phyloP scores from a whole-genome alignment of 2,113 vertebrate genomes.

The Boleophthalmus pectinirostris region DNA sequence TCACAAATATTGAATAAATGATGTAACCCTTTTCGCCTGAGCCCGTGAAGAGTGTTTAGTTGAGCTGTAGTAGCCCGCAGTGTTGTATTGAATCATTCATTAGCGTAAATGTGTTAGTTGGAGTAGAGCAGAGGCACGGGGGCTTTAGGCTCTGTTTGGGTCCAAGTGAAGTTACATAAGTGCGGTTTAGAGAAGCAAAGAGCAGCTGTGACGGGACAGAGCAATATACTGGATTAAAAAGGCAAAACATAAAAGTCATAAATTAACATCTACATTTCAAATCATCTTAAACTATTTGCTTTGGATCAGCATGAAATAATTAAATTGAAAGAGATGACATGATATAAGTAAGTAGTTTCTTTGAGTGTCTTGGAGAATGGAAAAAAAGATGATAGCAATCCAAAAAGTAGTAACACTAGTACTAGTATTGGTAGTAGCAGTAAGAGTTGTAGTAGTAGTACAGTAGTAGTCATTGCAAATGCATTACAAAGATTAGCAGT shows the following conservation, averaged over 20 bases:
- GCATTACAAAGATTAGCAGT: too few species aligned
- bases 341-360: too few species aligned
- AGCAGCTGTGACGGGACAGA: not conserved
- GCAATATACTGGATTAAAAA: not conserved
- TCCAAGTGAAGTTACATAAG: conserved; percentile 50
- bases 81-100: conserved; percentile 55
- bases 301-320: too few species aligned
- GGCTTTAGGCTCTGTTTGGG: conserved; percentile 56
- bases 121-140: conserved; percentile 24
- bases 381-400: too few species aligned
- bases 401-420: too few species aligned
- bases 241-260: not conserved
- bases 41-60: conserved; percentile 13
- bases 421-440: too few species aligned
- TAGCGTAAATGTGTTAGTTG: conserved; percentile 38
- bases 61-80: conserved; percentile 25
- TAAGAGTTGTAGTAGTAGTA: too few species aligned
- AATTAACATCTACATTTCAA: too few species aligned
- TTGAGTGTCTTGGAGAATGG: too few species aligned
- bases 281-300: too few species aligned
- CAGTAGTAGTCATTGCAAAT: too few species aligned
- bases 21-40: not conserved
- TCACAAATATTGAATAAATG: not conserved
- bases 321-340: too few species aligned
- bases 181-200: not conserved